These are phyloP conservation scores for Chrysolina oricalcia DNA, from an alignment of 2,888 invertebrate species.

Conservation along the genomic window DNA sequence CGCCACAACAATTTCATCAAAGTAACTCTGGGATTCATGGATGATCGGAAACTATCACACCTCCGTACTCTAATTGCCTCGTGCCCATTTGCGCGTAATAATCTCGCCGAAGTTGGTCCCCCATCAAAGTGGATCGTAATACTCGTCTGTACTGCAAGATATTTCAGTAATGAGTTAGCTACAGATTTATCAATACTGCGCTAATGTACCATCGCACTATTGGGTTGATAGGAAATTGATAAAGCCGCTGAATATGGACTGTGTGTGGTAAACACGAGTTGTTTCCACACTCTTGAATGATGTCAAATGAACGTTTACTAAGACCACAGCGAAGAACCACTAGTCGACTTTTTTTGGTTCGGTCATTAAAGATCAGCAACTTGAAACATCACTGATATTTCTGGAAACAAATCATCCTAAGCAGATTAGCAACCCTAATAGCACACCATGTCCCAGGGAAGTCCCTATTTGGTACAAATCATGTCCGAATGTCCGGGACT, in stretches of 20 bases:
- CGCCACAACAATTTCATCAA: not conserved
- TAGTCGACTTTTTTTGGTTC: too few relatives aligned
- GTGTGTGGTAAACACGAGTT: not conserved
- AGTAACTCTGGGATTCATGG: slow-evolving; percentile 9
- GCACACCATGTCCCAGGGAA: too few relatives aligned
- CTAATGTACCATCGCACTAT: not conserved
- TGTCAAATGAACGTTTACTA: too few relatives aligned
- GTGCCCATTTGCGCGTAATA: slow-evolving; percentile 13
- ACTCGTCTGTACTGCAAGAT: slow-evolving; percentile 6
- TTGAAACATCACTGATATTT: too few relatives aligned
- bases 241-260: not conserved
- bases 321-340: too few relatives aligned
- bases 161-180: slow-evolving; percentile 7
- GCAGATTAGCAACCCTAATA: too few relatives aligned
- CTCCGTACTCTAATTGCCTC: slow-evolving; percentile 7
- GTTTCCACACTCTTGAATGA: not conserved
- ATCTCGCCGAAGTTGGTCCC: slow-evolving; percentile 14
- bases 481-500: too few relatives aligned
- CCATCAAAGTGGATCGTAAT: slow-evolving; percentile 8
- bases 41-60: slow-evolving; percentile 16
- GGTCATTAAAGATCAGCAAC: too few relatives aligned
- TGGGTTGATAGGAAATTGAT: not conserved
- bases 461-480: too few relatives aligned
- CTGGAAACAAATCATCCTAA: too few relatives aligned
- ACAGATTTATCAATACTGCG: not conserved